Evolutionary conservation across 2,797 vertebrate species (phyloP).

Genomic region (Echiichthys vipera): DNA sequence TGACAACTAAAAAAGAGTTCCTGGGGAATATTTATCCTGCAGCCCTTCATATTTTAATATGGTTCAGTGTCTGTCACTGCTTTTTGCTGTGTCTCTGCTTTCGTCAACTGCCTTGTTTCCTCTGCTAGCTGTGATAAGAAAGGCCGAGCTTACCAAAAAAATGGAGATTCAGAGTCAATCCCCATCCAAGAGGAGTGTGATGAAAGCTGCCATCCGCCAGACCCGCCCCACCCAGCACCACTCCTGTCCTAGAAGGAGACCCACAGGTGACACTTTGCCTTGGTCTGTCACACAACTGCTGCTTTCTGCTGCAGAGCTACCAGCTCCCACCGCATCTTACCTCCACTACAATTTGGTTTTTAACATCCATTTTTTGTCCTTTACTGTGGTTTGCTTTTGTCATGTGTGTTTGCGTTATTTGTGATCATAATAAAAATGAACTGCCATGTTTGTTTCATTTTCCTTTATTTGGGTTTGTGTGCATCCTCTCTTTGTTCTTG

Average conservation of each 20-base stretch:
- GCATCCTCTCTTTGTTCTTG: constrained; percentile 27
- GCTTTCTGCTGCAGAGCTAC: constrained; percentile 87
- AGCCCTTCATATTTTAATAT: not conserved
- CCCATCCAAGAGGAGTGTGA: constrained; percentile 94
- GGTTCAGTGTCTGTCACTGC: not conserved
- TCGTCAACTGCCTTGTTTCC: constrained; percentile 43
- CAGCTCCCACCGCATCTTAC: constrained; percentile 71
- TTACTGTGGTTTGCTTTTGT: constrained; percentile 24
- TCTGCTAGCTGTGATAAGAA: constrained; percentile 95
- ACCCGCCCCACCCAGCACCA: constrained; percentile 95
- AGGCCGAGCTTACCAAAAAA: constrained; percentile 97
- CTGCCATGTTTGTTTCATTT: constrained; percentile 42
- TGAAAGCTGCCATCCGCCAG: constrained; percentile 94
- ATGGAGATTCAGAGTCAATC: constrained; percentile 94
- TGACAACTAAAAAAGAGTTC: not conserved
- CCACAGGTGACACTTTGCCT: constrained; percentile 90
- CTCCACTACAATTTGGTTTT: constrained; percentile 78
- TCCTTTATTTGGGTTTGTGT: constrained; percentile 37
- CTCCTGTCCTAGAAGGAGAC: constrained; percentile 96
- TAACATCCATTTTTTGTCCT: constrained; percentile 28
- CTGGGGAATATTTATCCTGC: not conserved
- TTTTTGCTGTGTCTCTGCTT: constrained; percentile 30
- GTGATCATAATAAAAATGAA: constrained; percentile 57
- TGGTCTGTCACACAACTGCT: constrained; percentile 47
- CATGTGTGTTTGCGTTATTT: constrained; percentile 32